Evolutionary conservation across 2,888 invertebrate genomes (phyloP).

Genomic region (Caenorhabditis sp.): DNA sequence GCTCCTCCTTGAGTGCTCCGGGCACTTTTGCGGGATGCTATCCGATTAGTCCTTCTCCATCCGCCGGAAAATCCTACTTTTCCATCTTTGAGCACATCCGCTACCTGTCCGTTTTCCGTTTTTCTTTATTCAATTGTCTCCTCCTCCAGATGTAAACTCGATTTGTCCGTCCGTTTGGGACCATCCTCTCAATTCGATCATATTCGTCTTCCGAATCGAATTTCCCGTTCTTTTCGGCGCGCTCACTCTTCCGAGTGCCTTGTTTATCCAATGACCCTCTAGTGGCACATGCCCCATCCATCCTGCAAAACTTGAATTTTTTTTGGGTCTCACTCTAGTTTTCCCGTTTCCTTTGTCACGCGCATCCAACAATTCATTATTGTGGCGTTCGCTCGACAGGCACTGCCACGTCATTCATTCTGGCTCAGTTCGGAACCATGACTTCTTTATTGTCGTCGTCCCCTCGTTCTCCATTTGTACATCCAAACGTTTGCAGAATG

Average conservation of each 20-base stretch:
- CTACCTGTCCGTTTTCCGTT: not conserved
- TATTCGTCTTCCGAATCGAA: slow-evolving; percentile 36
- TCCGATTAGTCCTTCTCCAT: not conserved
- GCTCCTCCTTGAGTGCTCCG: not conserved
- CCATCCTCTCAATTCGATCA: slow-evolving; percentile 37
- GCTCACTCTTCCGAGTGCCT: slow-evolving; percentile 2
- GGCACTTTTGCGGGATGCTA: slow-evolving; percentile 19
- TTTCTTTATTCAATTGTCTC: not conserved
- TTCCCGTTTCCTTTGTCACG: not conserved
- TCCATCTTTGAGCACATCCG: not conserved
- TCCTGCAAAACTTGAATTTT: slow-evolving; percentile 12
- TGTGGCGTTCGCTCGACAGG: slow-evolving; percentile 6
- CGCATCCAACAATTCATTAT: slow-evolving; percentile 7
- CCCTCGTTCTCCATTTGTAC: not conserved
- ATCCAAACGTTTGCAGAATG: slow-evolving; percentile 42
- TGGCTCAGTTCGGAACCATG: too few relatives aligned
- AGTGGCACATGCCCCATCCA: not conserved
- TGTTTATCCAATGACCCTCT: slow-evolving; percentile 38
- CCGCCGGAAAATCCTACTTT: too few relatives aligned
- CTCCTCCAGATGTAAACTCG: slow-evolving; percentile 33
- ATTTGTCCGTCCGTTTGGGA: slow-evolving; percentile 11
- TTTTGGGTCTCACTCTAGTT: slow-evolving; percentile 2
- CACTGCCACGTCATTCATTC: slow-evolving; percentile 13
- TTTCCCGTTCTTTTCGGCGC: slow-evolving; percentile 1
- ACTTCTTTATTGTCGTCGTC: not conserved